Conservation (phyloP, 2,113 vertebrate genomes). For the Poecilia latipinna region DNA sequence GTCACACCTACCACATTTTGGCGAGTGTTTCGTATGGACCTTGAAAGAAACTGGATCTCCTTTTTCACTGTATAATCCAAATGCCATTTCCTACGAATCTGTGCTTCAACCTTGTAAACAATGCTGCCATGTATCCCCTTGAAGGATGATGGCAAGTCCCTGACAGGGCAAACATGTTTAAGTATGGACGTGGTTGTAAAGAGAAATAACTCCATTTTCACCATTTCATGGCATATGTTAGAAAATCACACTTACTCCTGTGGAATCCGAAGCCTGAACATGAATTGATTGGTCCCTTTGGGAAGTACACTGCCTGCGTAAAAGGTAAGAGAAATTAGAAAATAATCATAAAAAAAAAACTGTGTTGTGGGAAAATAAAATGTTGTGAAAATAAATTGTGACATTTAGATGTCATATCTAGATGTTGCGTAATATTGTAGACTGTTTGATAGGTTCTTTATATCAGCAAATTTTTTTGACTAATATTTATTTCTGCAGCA, state of each 20-base stretch:
- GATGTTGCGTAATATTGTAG: too few relatives aligned
- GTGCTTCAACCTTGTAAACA: conserved; percentile 64
- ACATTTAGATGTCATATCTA: too few relatives aligned
- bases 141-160: conserved; percentile 72
- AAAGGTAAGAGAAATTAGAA: background rate
- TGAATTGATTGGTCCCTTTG: conserved; percentile 57
- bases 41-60: conserved; percentile 53
- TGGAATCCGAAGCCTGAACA: conserved; percentile 69
- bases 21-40: background rate
- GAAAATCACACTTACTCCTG: conserved; percentile 43
- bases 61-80: background rate
- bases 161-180: conserved; percentile 23
- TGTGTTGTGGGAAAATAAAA: too few relatives aligned
- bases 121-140: conserved; percentile 48
- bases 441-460: too few relatives aligned
- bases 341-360: too few relatives aligned
- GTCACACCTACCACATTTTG: conserved; percentile 18
- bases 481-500: too few relatives aligned
- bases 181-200: background rate
- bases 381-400: too few relatives aligned
- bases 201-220: background rate
- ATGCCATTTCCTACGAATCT: conserved; percentile 63
- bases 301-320: conserved; percentile 54
- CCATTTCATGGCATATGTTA: background rate
- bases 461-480: too few relatives aligned